phyloP scores from a whole-genome alignment of 2,888 invertebrate genomes.

The Cacoxenus indagator region DNA sequence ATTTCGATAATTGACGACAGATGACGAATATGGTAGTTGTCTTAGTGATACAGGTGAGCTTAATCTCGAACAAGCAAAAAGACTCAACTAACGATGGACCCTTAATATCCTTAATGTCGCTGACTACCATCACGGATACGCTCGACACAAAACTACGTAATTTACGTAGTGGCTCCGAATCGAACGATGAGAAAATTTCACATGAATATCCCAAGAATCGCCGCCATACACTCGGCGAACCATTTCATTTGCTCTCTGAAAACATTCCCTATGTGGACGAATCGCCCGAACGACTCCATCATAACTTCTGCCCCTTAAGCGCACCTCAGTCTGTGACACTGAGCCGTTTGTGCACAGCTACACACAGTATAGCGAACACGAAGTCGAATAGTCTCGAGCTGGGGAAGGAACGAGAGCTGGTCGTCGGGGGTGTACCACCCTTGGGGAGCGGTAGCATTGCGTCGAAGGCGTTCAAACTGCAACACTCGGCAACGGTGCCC shows the following conservation, averaged over 20 bases:
- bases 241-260: constrained; percentile 71
- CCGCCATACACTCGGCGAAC: constrained; percentile 66
- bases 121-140: constrained; percentile 86
- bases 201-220: constrained; percentile 67
- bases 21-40: constrained; percentile 68
- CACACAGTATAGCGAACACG: constrained; percentile 44
- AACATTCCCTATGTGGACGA: constrained; percentile 82
- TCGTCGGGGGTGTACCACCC: constrained; percentile 37
- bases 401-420: constrained; percentile 35
- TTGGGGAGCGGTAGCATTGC: constrained; percentile 43
- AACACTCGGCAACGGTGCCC: constrained; percentile 65
- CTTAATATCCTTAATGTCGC: constrained; percentile 82
- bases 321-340: constrained; percentile 55
- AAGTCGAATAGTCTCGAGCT: background rate
- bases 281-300: constrained; percentile 73
- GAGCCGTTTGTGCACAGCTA: constrained; percentile 61
- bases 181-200: constrained; percentile 73
- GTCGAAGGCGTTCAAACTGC: constrained; percentile 55
- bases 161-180: constrained; percentile 78
- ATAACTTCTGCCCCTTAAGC: constrained; percentile 59
- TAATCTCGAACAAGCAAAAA: background rate
- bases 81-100: constrained; percentile 17
- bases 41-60: constrained; percentile 68
- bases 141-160: constrained; percentile 87
- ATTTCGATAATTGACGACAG: constrained; percentile 66